Evolutionary conservation across 1,140 invertebrate species (phyloP).

Genomic region (Orius insidiosus): DNA sequence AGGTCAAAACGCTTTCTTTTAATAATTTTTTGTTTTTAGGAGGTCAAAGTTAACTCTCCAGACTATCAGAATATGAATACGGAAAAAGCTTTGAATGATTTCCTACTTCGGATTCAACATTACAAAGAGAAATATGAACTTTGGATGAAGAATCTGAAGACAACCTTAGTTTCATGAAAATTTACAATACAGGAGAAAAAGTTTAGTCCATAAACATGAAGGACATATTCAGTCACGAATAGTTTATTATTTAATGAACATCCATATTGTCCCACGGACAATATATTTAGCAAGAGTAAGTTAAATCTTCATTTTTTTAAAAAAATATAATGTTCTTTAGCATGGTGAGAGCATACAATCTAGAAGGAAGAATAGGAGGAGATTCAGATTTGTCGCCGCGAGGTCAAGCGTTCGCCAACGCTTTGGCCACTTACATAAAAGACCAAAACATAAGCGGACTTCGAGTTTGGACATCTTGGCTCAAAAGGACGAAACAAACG

Average conservation of each 20-base stretch:
- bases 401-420: conserved; percentile 65
- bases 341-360: conserved; percentile 97
- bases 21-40: conserved; percentile 31
- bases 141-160: conserved; percentile 66
- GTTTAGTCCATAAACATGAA: conserved; percentile 87
- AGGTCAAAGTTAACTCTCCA: conserved; percentile 97
- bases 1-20: too few relatives aligned
- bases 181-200: conserved; percentile 93
- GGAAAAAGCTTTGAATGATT: conserved; percentile 86
- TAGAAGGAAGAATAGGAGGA: conserved; percentile 87
- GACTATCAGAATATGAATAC: conserved; percentile 92
- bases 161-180: conserved; percentile 85
- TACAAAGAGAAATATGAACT: conserved; percentile 86
- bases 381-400: conserved; percentile 73
- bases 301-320: too few relatives aligned
- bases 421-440: conserved; percentile 68
- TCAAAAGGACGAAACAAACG: conserved; percentile 91
- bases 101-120: conserved; percentile 85
- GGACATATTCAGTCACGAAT: conserved; percentile 96
- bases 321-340: too few relatives aligned
- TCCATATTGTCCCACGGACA: conserved; percentile 97
- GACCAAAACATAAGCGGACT: conserved; percentile 78
- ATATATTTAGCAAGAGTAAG: conserved; percentile 90
- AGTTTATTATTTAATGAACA: conserved; percentile 99
- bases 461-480: conserved; percentile 95